phyloP scores from a whole-genome alignment of 2,797 vertebrate genomes.

The Momotus momota region DNA sequence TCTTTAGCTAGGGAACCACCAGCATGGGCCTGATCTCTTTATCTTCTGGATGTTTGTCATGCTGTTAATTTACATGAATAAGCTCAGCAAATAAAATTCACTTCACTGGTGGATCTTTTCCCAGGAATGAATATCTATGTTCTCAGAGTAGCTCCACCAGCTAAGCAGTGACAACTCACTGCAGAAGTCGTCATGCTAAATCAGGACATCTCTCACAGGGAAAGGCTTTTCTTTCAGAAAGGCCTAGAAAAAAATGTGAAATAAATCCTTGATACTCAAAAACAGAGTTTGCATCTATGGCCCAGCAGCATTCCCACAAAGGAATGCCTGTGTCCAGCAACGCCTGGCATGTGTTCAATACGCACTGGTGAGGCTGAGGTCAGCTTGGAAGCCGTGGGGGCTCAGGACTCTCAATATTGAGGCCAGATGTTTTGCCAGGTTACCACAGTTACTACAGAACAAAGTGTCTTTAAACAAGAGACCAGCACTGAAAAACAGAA shows the following conservation, averaged over 20 bases:
- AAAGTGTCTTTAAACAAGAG: neutral
- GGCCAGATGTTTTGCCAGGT: constrained; percentile 17
- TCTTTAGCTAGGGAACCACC: constrained; percentile 12
- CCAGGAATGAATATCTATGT: constrained; percentile 4
- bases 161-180: neutral
- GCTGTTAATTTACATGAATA: constrained; percentile 62
- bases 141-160: constrained; percentile 10
- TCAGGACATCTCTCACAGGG: neutral
- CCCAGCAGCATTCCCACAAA: neutral
- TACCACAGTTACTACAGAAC: constrained; percentile 13
- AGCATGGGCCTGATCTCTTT: constrained; percentile 48
- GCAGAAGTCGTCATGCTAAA: constrained; percentile 34
- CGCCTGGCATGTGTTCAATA: constrained; percentile 3
- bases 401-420: neutral
- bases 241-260: neutral
- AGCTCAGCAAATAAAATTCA: constrained; percentile 48
- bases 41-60: constrained; percentile 29
- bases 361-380: neutral
- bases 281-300: constrained; percentile 21
- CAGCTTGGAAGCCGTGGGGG: neutral
- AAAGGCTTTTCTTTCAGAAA: constrained; percentile 32
- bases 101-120: constrained; percentile 29
- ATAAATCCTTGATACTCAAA: constrained; percentile 31
- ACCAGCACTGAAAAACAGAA: neutral
- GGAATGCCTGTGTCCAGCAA: constrained; percentile 38